Base-by-base conservation (phyloP, 2,113 vertebrate genomes). In the Phyllopteryx taeniolatus region DNA sequence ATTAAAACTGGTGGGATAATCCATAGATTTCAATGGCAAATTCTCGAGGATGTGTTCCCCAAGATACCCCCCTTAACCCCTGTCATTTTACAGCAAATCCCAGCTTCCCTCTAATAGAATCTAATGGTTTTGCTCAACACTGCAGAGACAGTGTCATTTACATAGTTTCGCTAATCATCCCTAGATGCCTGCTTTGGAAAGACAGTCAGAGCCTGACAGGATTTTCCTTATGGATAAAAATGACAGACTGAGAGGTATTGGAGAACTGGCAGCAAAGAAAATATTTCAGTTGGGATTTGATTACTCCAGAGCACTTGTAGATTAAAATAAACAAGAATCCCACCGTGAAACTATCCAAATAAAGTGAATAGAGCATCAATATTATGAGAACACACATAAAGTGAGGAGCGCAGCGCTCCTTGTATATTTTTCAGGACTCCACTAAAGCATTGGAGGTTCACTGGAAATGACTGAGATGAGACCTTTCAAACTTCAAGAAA, bases 211-310 rank as follows among this genome's bases (percentile, higher is more conserved):
- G 69, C 60, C 71, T 77, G 67, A 80, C 27, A 35, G 74, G 76
- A 81, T 54, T 60, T 72, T 84, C 76, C 71, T 65, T 66, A 80
- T 61, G 79, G 85, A 75, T 70, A 70, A 79, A 84, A 84, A 76
- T 53, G 54, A 46, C 81, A 75, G 59, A 79, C 77, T 65, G 73
- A 85, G 79, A 80, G 76, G 56, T 68, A 39, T 33, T 53, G 68
- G 42, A 17, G 64, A 20, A 70, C 75, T 74, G 79, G 77, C 61
- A 68, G 83, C 76, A 89, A 83, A 84, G 82, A 87, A 87, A 90
- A 91, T 88, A 87, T 90, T 91, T 90, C 67, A 89, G 63, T 88
- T 87, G 79, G 87, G 85, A 85, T 90, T 89, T 86, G 76, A 90
- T 88, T 88, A 86, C 88, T 78, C 79, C 79, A 1, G 70, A 80